Evolutionary conservation across 1,140 invertebrate genomes (phyloP).

Genomic region (Dolichoris vasculosae): DNA sequence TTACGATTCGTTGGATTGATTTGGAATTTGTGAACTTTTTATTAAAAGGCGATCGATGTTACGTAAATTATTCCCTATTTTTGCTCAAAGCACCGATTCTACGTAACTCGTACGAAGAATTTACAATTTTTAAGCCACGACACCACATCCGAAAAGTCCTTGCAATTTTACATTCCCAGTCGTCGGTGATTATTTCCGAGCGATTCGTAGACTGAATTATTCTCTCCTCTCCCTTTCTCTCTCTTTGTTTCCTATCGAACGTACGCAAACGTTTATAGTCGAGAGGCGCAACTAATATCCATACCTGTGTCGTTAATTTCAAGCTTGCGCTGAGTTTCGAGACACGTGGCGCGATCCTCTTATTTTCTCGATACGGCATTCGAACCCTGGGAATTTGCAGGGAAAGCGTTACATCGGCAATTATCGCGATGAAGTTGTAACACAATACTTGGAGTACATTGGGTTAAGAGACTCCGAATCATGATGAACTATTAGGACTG

Average conservation of each 20-base stretch:
- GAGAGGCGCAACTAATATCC: not conserved
- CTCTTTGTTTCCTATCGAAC: not conserved
- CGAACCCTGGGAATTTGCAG: slow-evolving; percentile 40
- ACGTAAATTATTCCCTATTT: no score
- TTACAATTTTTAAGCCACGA: no score
- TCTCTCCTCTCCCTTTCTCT: not conserved
- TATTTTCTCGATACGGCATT: slow-evolving; percentile 12
- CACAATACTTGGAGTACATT: slow-evolving; percentile 11
- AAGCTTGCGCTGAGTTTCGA: not conserved
- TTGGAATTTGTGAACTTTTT: no score
- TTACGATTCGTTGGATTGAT: no score
- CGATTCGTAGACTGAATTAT: not conserved
- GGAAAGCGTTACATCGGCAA: slow-evolving; percentile 36
- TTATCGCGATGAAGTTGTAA: slow-evolving; percentile 42
- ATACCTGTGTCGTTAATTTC: slow-evolving; percentile 32
- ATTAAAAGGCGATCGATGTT: no score
- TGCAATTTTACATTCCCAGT: no score
- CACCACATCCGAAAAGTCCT: no score
- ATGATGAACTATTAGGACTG: slow-evolving; percentile 28
- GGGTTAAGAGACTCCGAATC: slow-evolving; percentile 24
- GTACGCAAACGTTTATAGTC: not conserved
- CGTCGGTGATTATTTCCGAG: not conserved
- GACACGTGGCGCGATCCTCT: slow-evolving; percentile 37
- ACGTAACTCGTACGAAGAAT: no score
- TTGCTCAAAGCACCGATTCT: no score